Evolutionary conservation across 2,113 vertebrate genomes (phyloP).

Genomic region (Platichthys stellatus): DNA sequence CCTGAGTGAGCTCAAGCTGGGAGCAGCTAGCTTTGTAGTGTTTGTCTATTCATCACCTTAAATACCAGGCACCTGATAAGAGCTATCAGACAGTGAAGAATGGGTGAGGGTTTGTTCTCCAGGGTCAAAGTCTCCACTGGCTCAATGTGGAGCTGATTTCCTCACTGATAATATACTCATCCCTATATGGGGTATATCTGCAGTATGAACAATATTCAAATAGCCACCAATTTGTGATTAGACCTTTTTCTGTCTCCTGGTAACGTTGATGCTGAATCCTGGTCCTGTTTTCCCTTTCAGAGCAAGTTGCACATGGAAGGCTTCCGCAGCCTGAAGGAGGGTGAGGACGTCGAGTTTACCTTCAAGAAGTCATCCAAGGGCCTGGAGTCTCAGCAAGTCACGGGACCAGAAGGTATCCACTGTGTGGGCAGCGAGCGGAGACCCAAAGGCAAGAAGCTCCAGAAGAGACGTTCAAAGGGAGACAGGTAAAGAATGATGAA

Average conservation of each 20-base stretch:
- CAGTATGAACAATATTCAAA: neutral
- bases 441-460: conserved; percentile 94
- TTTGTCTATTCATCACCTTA: conserved; percentile 49
- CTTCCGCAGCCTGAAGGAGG: conserved; percentile 98
- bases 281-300: conserved; percentile 73
- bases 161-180: neutral
- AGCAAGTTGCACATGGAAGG: conserved; percentile 99
- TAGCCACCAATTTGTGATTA: neutral
- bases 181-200: neutral
- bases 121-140: conserved; percentile 27
- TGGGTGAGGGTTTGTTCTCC: conserved; percentile 29
- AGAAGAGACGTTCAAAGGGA: conserved; percentile 94
- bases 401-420: conserved; percentile 90
- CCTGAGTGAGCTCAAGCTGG: neutral
- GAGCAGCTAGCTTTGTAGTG: conserved; percentile 31
- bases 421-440: conserved; percentile 94
- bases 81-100: conserved; percentile 31
- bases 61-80: conserved; percentile 60
- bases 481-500: conserved; percentile 84
- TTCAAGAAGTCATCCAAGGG: conserved; percentile 98
- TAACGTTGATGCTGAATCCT: neutral
- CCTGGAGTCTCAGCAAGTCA: conserved; percentile 93
- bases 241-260: neutral
- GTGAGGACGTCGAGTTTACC: conserved; percentile 94
- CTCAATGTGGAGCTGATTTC: conserved; percentile 5